A percentile compares a stretch with the other conserved stretches of the same genome.
Evolutionary conservation across 2,797 vertebrate genomes (phyloP).

Genomic region (Phrynocephalus forsythii): DNA sequence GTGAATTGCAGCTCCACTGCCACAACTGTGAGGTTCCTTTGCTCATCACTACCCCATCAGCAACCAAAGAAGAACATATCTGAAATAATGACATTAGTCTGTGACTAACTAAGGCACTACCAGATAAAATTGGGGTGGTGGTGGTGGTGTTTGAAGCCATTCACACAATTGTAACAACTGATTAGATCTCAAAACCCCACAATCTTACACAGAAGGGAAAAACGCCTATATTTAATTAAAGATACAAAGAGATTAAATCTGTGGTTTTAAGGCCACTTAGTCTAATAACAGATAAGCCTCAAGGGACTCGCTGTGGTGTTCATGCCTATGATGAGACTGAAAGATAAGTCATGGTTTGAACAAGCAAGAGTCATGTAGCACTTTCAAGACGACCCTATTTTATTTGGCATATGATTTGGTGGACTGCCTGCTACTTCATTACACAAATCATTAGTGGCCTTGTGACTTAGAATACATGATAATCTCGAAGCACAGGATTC

Average conservation of each 20-base stretch:
- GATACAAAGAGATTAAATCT: neutral
- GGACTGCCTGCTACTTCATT: too few relatives aligned
- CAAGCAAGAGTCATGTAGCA: too few relatives aligned
- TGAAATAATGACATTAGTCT: neutral
- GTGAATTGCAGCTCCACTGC: neutral
- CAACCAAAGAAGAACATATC: neutral
- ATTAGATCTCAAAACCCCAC: neutral
- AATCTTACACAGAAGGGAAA: neutral
- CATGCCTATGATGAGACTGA: neutral
- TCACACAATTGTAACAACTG: neutral
- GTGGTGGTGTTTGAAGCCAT: neutral
- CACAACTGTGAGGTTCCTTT: neutral
- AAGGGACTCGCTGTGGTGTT: neutral
- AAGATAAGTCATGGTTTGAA: neutral
- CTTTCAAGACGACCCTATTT: too few relatives aligned
- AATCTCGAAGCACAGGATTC: too few relatives aligned
- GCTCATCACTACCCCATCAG: neutral
- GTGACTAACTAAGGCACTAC: neutral
- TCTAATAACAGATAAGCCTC: neutral
- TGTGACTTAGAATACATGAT: too few relatives aligned
- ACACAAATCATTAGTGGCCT: too few relatives aligned
- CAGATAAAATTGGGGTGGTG: accelerated
- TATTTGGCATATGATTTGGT: too few relatives aligned
- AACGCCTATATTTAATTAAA: neutral
- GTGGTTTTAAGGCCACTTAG: neutral